phyloP scores from a whole-genome alignment of 2,888 invertebrate species.

The Xestia rhomboidea region DNA sequence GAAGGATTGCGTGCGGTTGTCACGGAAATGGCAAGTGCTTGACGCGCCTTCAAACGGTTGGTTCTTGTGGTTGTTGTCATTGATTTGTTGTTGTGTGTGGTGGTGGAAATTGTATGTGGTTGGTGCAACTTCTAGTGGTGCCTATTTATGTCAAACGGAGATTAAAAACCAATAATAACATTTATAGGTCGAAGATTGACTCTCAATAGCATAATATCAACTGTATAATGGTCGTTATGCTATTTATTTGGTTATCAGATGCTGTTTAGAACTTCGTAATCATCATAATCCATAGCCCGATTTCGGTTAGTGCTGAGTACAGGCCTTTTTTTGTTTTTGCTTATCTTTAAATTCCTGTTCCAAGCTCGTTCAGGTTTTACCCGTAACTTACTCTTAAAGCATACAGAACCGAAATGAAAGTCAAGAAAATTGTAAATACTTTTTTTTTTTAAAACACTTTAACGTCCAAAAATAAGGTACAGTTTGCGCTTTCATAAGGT shows the following conservation, averaged over 20 bases:
- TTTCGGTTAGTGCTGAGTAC: background rate
- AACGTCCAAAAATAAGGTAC: background rate
- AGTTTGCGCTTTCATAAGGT: background rate
- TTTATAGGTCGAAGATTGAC: background rate
- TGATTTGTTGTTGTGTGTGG: conserved; percentile 43
- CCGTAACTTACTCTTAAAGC: background rate
- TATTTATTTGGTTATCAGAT: background rate
- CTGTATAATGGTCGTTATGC: background rate
- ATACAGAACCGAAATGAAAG: too few relatives aligned
- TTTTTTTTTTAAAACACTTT: too few relatives aligned
- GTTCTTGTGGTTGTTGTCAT: conserved; percentile 51
- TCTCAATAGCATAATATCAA: background rate
- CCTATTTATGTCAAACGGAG: background rate
- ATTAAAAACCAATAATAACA: background rate
- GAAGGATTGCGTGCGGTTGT: conserved; percentile 66
- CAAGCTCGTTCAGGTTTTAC: background rate
- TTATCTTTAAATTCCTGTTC: background rate
- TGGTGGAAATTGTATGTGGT: conserved; percentile 30
- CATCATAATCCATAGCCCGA: background rate
- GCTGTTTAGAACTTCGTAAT: background rate
- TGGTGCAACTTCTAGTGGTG: background rate
- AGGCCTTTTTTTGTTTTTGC: background rate
- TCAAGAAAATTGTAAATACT: too few relatives aligned
- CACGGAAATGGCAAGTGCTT: conserved; percentile 65
- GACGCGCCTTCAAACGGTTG: conserved; percentile 54